Percentiles rank a stretch among this genome's conserved stretches.
Conservation (phyloP, 2,113 vertebrate genomes). For the Zosterops japonicus region DNA sequence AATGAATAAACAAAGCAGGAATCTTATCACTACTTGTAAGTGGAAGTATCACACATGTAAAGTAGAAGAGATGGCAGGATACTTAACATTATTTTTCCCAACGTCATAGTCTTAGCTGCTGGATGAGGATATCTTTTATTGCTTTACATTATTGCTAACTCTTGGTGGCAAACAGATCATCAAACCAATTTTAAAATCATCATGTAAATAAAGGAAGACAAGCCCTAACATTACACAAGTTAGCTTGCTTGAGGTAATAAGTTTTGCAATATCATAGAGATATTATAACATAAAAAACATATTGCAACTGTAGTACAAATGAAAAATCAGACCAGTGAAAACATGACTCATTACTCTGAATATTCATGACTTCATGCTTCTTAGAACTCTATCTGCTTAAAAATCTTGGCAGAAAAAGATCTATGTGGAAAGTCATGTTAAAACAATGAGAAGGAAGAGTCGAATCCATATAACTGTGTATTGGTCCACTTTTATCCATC, state of each 20-base stretch:
- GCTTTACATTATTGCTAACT: neutral
- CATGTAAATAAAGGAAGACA: neutral
- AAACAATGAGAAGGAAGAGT: neutral
- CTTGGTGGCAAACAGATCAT: neutral
- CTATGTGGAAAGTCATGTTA: neutral
- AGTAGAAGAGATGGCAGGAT: neutral
- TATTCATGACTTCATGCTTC: neutral
- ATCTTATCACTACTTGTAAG: neutral
- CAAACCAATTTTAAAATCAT: neutral
- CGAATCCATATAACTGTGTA: neutral
- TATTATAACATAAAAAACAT: neutral
- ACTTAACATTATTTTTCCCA: neutral
- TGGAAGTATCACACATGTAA: neutral
- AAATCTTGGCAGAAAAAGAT: neutral
- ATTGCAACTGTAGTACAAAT: neutral
- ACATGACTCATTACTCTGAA: neutral
- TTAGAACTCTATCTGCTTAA: neutral
- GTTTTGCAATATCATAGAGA: neutral
- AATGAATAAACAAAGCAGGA: neutral
- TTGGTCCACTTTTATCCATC: neutral
- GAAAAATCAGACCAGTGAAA: neutral
- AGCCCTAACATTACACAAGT: neutral
- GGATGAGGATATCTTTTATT: neutral
- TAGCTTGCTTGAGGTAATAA: neutral
- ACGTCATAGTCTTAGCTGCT: neutral